phyloP scores from a whole-genome alignment of 1,140 invertebrate species.

The Rhopalosiphum padi region DNA sequence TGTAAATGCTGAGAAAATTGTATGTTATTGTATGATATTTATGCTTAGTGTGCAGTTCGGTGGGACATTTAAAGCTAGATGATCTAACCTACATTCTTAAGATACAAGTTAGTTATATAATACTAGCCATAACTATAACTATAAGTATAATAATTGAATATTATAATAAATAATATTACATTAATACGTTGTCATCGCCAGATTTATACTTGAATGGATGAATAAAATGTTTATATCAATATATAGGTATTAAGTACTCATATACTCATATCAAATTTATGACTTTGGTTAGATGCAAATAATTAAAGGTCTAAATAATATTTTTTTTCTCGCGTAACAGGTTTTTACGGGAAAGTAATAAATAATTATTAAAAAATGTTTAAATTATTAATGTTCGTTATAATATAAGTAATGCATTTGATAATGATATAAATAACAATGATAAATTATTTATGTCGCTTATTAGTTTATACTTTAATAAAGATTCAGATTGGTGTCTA shows the following conservation, averaged over 20 bases:
- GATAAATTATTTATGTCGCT: not conserved
- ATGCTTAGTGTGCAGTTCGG: not conserved
- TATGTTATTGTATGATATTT: not conserved
- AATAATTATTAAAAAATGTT: too few species aligned
- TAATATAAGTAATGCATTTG: not conserved
- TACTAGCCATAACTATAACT: not conserved
- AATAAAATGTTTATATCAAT: not conserved
- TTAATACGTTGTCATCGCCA: not conserved
- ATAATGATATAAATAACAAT: not conserved
- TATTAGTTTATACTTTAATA: too few species aligned
- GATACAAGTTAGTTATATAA: not conserved
- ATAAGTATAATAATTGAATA: not conserved
- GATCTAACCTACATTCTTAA: not conserved
- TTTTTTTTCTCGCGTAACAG: too few species aligned
- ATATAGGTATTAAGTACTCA: not conserved
- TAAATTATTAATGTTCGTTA: not conserved
- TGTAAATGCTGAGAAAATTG: not conserved
- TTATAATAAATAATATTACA: not conserved
- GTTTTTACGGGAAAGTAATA: too few species aligned
- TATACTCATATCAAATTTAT: too few species aligned
- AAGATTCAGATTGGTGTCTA: too few species aligned
- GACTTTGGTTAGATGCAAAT: not conserved
- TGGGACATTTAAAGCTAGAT: not conserved
- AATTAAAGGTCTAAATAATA: not conserved
- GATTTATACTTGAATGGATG: not conserved